These are phyloP conservation scores for Drosophila siamana DNA, from an alignment of 2,888 invertebrate genomes.

Conservation along the genomic window DNA sequence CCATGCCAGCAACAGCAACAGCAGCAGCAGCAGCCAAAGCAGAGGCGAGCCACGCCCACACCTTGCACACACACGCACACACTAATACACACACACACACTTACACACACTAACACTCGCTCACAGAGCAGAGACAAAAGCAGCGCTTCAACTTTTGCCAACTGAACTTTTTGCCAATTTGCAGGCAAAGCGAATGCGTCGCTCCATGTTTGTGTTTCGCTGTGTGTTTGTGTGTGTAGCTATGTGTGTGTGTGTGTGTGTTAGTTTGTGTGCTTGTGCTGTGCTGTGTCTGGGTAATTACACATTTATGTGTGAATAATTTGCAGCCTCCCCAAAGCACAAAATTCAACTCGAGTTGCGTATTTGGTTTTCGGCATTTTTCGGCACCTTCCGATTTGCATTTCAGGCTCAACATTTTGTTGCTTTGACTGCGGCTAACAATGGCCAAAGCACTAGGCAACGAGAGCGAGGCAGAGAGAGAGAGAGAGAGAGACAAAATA, in stretches of 20 bases:
- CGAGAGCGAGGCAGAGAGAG: background rate
- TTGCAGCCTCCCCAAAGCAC: constrained; percentile 59
- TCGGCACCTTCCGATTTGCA: constrained; percentile 21
- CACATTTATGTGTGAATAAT: constrained; percentile 81
- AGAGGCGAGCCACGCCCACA: constrained; percentile 55
- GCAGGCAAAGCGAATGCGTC: constrained; percentile 23
- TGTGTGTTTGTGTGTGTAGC: constrained; percentile 24
- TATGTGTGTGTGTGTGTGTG: constrained; percentile 18
- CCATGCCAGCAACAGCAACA: constrained; percentile 72
- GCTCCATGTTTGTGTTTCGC: background rate
- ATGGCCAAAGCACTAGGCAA: background rate
- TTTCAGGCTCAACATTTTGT: constrained; percentile 22
- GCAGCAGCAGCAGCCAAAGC: constrained; percentile 34
- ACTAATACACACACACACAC: constrained; percentile 8
- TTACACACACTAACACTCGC: background rate
- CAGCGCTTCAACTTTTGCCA: constrained; percentile 53
- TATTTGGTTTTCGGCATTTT: constrained; percentile 18
- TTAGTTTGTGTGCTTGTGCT: constrained; percentile 1
- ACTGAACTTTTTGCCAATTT: constrained; percentile 69
- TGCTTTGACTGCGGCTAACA: background rate
- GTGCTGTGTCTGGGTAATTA: constrained; percentile 78
- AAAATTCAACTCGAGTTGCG: constrained; percentile 13
- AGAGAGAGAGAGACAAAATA: background rate
- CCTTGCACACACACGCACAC: constrained; percentile 16
- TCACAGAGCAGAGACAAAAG: constrained; percentile 16